phyloP scores from a whole-genome alignment of 2,888 invertebrate genomes.

The Operophtera brumata region DNA sequence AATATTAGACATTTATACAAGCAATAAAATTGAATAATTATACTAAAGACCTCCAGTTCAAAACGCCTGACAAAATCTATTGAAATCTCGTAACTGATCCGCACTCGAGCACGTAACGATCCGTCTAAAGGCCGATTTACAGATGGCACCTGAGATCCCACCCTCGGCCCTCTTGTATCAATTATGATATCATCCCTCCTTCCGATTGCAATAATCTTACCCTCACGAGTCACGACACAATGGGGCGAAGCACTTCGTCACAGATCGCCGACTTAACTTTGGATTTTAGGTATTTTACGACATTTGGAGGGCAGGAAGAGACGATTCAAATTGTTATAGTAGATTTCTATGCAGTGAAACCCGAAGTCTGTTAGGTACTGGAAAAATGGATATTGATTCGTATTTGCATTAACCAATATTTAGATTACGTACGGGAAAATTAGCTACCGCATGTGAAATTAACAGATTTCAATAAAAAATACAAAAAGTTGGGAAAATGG shows the following conservation, averaged over 20 bases:
- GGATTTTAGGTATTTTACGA: constrained; percentile 10
- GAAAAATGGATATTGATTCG: no score
- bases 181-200: constrained; percentile 35
- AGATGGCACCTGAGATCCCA: constrained; percentile 32
- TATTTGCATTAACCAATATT: no score
- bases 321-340: background rate
- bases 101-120: constrained; percentile 27
- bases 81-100: constrained; percentile 14
- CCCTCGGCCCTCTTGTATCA: constrained; percentile 29
- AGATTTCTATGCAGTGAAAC: no score
- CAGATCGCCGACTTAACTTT: constrained; percentile 11
- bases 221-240: constrained; percentile 7
- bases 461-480: no score
- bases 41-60: no score
- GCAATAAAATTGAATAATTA: no score
- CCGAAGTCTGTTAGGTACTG: no score
- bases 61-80: constrained; percentile 17
- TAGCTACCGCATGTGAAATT: no score
- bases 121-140: constrained; percentile 18
- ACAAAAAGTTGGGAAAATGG: no score
- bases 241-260: constrained; percentile 12
- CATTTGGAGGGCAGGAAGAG: constrained; percentile 2
- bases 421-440: no score
- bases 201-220: constrained; percentile 24
- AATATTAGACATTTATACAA: no score